Evolutionary conservation across 2,113 vertebrate genomes (phyloP).

Genomic region (Oenanthe oenanthe): DNA sequence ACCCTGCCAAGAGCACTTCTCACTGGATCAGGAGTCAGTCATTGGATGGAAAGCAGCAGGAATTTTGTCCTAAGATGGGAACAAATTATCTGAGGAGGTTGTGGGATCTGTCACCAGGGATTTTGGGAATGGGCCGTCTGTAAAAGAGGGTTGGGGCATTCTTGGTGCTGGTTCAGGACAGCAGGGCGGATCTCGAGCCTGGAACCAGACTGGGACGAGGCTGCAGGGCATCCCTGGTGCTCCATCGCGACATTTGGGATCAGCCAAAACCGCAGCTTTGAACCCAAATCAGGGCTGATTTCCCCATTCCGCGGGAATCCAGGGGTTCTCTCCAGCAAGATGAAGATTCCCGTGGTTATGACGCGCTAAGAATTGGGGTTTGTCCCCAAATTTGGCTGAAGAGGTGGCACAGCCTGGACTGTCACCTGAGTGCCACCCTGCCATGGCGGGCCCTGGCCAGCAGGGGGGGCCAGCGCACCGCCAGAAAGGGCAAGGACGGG

Average conservation of each 20-base stretch:
- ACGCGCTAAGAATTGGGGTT: accelerated
- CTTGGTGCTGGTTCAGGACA: not conserved
- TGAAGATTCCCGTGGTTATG: accelerated
- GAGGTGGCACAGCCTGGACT: not conserved
- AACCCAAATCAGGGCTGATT: not conserved
- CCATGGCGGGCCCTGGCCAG: not conserved
- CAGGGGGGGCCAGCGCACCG: slow-evolving; percentile 57
- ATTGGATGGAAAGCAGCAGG: not conserved
- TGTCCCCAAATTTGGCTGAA: accelerated
- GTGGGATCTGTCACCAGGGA: not conserved
- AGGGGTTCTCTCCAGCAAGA: not conserved
- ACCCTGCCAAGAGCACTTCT: not conserved
- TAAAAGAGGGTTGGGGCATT: not conserved
- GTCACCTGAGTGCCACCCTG: not conserved
- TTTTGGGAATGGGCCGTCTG: not conserved
- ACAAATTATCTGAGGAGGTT: accelerated
- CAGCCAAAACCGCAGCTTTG: not conserved
- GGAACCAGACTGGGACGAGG: not conserved
- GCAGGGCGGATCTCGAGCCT: not conserved
- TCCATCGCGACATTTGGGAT: not conserved
- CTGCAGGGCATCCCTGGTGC: not conserved
- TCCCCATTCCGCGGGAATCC: not conserved
- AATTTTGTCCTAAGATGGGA: not conserved
- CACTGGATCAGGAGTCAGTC: not conserved
- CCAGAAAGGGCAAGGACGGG: accelerated